A percentile compares a stretch with the other conserved stretches of the same genome.
Evolutionary conservation across 2,888 invertebrate genomes (phyloP).

Genomic region (Cephus pygmeus): DNA sequence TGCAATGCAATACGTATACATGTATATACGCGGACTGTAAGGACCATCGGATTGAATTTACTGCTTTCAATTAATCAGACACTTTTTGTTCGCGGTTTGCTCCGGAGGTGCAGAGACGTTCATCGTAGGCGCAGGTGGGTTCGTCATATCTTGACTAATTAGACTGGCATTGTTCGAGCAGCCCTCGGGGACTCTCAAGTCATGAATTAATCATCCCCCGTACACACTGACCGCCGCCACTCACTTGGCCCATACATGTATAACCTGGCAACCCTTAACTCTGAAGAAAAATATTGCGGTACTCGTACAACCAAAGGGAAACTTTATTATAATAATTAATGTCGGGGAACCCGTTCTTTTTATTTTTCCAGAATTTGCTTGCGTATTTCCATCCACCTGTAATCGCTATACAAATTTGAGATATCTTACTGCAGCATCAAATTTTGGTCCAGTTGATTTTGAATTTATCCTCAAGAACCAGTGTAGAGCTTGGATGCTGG

Average conservation of each 20-base stretch:
- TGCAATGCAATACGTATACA: no score
- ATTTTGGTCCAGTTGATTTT: not conserved
- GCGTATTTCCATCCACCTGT: not conserved
- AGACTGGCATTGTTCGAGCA: slow-evolving; percentile 51
- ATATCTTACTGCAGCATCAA: not conserved
- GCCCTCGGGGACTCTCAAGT: slow-evolving; percentile 43
- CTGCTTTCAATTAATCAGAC: slow-evolving; percentile 26
- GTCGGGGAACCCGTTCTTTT: not conserved
- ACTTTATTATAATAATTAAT: not conserved
- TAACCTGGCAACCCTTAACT: not conserved
- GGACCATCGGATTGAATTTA: not conserved
- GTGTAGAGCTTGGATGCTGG: not conserved
- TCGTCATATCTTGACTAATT: slow-evolving; percentile 58
- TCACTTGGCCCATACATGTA: slow-evolving; percentile 17
- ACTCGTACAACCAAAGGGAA: not conserved
- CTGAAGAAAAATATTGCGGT: not conserved
- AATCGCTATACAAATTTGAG: not conserved
- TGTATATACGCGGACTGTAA: not conserved
- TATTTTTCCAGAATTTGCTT: not conserved
- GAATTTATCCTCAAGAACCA: not conserved
- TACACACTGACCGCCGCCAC: slow-evolving; percentile 36
- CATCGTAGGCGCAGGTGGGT: slow-evolving; percentile 40
- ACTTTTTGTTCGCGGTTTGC: slow-evolving; percentile 15
- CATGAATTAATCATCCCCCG: slow-evolving; percentile 56
- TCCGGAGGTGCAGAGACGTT: slow-evolving; percentile 1